Conservation (phyloP, 2,113 vertebrate genomes). For the Gallinago media region DNA sequence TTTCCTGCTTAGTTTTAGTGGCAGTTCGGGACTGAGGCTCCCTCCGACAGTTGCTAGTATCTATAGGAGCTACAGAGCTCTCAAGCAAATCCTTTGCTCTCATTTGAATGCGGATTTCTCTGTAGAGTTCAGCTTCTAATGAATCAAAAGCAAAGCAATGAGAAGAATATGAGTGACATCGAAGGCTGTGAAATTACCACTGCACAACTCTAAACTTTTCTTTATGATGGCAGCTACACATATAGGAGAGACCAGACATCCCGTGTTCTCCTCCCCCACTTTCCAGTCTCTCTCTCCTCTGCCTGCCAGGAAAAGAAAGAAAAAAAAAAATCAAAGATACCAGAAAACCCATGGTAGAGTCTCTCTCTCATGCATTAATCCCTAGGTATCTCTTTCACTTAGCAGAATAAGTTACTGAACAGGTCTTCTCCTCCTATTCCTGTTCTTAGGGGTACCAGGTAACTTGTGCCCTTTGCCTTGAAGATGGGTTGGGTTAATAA, state of each 20-base stretch:
- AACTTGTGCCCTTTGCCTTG: neutral
- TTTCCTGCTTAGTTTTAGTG: slow-evolving; percentile 79
- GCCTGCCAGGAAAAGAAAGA: neutral
- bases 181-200: neutral
- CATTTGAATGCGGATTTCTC: slow-evolving; percentile 81
- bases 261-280: neutral
- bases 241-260: neutral
- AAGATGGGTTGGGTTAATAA: neutral
- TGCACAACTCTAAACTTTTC: neutral
- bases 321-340: neutral
- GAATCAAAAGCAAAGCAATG: slow-evolving; percentile 39
- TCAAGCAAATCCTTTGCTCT: slow-evolving; percentile 81
- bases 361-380: neutral
- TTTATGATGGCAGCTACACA: neutral
- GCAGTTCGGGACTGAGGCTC: slow-evolving; percentile 69
- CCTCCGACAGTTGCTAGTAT: slow-evolving; percentile 18
- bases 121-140: slow-evolving; percentile 83
- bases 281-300: neutral
- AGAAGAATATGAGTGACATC: neutral
- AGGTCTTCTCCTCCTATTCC: neutral
- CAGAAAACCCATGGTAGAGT: neutral
- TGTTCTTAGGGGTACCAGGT: neutral
- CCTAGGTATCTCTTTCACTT: neutral
- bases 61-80: slow-evolving; percentile 63
- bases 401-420: neutral